Evolutionary conservation across 2,113 vertebrate species (phyloP), one percentile per base, ranked within the genome.

Genomic region (Circaetus gallicus): DNA sequence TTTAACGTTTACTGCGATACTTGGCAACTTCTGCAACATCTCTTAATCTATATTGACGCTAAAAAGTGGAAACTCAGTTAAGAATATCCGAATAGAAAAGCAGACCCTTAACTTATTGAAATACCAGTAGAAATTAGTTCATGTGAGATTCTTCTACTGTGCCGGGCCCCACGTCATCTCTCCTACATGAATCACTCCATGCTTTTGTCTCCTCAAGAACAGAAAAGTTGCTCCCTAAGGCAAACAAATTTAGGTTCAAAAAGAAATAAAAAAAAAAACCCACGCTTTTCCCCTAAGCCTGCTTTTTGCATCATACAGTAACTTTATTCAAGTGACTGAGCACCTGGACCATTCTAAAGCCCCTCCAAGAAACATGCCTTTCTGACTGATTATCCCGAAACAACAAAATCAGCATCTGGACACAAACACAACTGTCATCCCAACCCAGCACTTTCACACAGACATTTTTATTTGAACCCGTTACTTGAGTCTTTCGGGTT

Each of bases 341-440:
- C 47, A n/a, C 16, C 40, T 1, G 5, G 71, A 34, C n/a, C 10
- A 3, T 9, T 2, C 12, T 5, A 28, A 13, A 0, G 4, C n/a
- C 25, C 24, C 62, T 62, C 16, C n/a, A 38, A 11, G 9, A 65
- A 56, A 21, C 52, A 3, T 2, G n/a, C 34, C 40, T 42, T 59
- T 14, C 56, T 3, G 66, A 24, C 0, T 3, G 17, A 59, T 32
- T 45, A 25, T 3, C 61, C 52, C 70, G 3, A 32, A 90, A 13
- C 50, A 53, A 5, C 42, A 13, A 12, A 32, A 16, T 6, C 69
- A 25, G 38, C 21, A 25, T 1, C 50, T 0, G 4, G 34, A 42
- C 26, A 22, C 72, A 11, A 65, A 47, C 83, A 16, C 25, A 49
- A 45, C 73, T 21, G 49, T 38, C 80, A 91, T 4, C 69, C 29